These are phyloP conservation scores for Eidolon helvum DNA, from an alignment of 2,113 vertebrate species.

Conservation along the genomic window DNA sequence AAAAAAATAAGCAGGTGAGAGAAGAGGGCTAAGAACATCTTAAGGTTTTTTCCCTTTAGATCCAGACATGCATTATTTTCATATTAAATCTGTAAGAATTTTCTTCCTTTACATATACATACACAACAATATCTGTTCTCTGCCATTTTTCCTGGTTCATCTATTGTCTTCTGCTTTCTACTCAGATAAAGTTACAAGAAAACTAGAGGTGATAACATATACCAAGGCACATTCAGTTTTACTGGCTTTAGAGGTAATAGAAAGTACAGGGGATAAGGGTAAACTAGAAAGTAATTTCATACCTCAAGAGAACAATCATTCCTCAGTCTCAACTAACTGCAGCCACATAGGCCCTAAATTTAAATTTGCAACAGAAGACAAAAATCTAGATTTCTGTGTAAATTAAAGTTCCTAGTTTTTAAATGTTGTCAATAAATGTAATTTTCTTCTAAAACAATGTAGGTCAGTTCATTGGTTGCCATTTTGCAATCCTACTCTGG, in stretches of 20 bases:
- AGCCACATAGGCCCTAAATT: neutral
- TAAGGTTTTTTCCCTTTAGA: neutral
- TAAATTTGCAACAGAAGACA: neutral
- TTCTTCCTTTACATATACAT: neutral
- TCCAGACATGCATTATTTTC: neutral
- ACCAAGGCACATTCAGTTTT: neutral
- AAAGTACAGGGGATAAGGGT: neutral
- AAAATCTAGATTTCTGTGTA: neutral
- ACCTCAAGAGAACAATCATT: neutral
- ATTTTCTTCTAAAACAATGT: neutral
- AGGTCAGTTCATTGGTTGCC: neutral
- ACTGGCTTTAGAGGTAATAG: neutral
- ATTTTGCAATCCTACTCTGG: neutral
- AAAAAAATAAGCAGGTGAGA: neutral
- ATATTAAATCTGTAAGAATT: neutral
- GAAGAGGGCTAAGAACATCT: neutral
- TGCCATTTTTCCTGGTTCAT: neutral
- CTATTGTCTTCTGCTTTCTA: neutral
- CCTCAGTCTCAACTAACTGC: neutral
- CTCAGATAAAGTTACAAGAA: neutral
- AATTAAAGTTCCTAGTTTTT: neutral
- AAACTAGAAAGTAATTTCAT: neutral
- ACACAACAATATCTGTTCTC: neutral
- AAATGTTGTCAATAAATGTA: neutral
- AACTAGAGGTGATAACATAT: neutral